Evolutionary conservation across 2,113 vertebrate genomes (phyloP), one percentile per base, ranked within the genome.

Genomic region (Narcine bancroftii): DNA sequence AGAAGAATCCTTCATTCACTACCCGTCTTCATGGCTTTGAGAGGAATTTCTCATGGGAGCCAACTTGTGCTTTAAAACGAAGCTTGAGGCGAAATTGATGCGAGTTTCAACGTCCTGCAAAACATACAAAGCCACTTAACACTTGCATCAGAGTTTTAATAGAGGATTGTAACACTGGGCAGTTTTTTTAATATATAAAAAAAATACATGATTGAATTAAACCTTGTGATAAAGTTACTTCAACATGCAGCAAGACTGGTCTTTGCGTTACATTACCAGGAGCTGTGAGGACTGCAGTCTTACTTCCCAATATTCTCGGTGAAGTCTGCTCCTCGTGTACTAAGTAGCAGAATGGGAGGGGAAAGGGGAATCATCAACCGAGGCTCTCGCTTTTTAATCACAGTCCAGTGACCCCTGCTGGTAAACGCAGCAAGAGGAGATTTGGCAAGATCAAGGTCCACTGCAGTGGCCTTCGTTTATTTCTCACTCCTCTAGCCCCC

Each of bases 371-470:
- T n/a, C 50, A 33, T 3, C 47, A 21, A 17, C 53, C 81, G n/a
- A 60, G 33, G 81, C 36, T 63, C 53, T n/a, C 13, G 53, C 29
- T 56, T 87, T n/a, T 87, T 87, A 87, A 87, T 87, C 81, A 21
- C 53, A 87, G 81, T 60, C 33, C 81, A 87, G 81, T 87, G 81
- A 87, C 81, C 81, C 81, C 81, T 87, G 81, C 81, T 87, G 81
- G 81, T 60, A 39, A 63, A 36, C 60, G 50, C 53, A 87, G 81
- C 2, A n/a, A 7, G 81, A 39, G 33, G 53, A 83, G 79, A 9
- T 10, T 45, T 39, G 45, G 1, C 2, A 42, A 50, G 79, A 63
- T 36, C 33, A 87, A 33, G 53, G 56, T 81, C 47, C 50, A 60
- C 81, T 60, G 53, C 53, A 60, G 39, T 36, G 81, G 50, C 50